Conservation (phyloP, 2,888 invertebrate species). For the Antheraea yamamai region DNA sequence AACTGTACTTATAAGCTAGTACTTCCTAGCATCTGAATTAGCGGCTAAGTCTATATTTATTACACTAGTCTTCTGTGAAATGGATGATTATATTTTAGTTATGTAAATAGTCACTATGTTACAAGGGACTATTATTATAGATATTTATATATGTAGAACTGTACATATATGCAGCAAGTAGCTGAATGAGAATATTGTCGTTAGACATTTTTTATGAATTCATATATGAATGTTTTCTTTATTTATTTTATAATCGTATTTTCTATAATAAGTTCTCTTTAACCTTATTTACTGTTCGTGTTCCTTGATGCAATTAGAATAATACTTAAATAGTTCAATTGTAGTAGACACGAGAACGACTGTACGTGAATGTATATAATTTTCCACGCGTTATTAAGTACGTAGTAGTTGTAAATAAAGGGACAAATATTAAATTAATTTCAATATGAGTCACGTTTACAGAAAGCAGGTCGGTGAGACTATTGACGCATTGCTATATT, state of each 20-base stretch:
- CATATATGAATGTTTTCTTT: no score
- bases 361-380: not conserved
- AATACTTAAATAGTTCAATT: not conserved
- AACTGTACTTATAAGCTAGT: not conserved
- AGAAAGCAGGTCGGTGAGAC: not conserved
- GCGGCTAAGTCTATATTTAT: not conserved
- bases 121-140: not conserved
- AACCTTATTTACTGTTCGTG: not conserved
- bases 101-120: not conserved
- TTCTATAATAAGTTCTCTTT: no score
- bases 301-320: not conserved
- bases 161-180: no score
- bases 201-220: no score
- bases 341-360: not conserved
- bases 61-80: not conserved
- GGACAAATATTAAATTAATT: not conserved
- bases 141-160: no score
- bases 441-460: constrained; percentile 12
- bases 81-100: not conserved
- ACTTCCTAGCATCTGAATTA: not conserved
- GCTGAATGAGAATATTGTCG: no score
- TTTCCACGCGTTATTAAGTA: not conserved
- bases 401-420: not conserved
- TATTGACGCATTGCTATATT: constrained; percentile 59
- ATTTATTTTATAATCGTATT: no score